These are phyloP conservation scores for Anorthoa munda DNA, from an alignment of 2,888 invertebrate species.

Conservation along the genomic window DNA sequence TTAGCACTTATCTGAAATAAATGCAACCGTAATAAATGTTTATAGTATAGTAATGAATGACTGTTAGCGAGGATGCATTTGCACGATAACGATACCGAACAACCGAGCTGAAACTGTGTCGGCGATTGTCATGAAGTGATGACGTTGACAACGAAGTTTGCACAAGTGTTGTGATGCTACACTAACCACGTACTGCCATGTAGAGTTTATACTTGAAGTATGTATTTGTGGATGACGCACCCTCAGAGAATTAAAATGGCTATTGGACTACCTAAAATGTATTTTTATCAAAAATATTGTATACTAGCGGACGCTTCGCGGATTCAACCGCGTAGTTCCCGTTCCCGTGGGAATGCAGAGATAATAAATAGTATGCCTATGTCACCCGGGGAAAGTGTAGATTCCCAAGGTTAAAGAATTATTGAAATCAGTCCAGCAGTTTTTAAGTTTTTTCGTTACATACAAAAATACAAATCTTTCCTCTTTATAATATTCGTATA, in stretches of 20 bases:
- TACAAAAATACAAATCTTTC: no score
- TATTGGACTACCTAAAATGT: slow-evolving; percentile 1
- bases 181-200: slow-evolving; percentile 42
- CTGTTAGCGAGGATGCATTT: slow-evolving; percentile 21
- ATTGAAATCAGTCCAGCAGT: no score
- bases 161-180: slow-evolving; percentile 32
- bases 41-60: slow-evolving; percentile 33
- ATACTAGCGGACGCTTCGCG: no score
- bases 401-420: no score
- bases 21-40: slow-evolving; percentile 23
- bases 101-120: slow-evolving; percentile 11
- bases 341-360: no score
- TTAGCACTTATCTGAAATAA: slow-evolving; percentile 10
- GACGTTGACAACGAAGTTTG: slow-evolving; percentile 39
- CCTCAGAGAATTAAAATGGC: not conserved
- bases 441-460: no score
- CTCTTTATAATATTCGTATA: no score
- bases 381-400: no score
- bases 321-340: no score
- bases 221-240: slow-evolving; percentile 16
- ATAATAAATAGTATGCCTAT: no score
- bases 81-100: slow-evolving; percentile 35
- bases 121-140: slow-evolving; percentile 9
- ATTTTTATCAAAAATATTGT: slow-evolving; percentile 3
- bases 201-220: not conserved